Conservation (phyloP, 2,888 invertebrate genomes). For the Nemurella pictetii region DNA sequence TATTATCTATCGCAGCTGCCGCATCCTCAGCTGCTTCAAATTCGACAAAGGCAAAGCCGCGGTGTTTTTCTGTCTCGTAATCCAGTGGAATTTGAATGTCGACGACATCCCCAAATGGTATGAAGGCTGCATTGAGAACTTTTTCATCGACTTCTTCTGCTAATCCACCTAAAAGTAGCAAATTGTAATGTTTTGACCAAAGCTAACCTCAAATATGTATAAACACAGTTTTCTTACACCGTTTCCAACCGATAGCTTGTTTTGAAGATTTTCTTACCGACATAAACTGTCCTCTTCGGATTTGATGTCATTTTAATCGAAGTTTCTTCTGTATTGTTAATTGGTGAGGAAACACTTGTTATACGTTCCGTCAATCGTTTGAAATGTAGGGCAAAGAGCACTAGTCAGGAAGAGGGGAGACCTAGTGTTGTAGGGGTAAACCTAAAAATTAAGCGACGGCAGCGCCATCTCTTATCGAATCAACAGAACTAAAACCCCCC, state of each 20-base stretch:
- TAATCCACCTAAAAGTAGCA: conserved; percentile 63
- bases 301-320: conserved; percentile 57
- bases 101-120: conserved; percentile 98
- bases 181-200: neutral
- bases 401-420: no score
- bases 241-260: neutral
- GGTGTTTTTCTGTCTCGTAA: conserved; percentile 95
- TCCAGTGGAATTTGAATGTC: conserved; percentile 98
- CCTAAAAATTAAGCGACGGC: no score
- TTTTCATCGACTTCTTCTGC: conserved; percentile 97
- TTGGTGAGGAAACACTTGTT: neutral
- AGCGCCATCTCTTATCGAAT: no score
- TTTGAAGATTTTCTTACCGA: conserved; percentile 55
- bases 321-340: neutral
- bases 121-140: conserved; percentile 92
- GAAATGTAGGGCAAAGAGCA: no score
- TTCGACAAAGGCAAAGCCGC: conserved; percentile 99
- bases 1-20: conserved; percentile 98
- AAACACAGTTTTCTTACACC: neutral
- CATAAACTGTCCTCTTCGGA: conserved; percentile 81
- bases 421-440: no score
- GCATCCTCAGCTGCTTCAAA: conserved; percentile 98
- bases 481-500: no score
- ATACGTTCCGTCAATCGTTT: no score
- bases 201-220: neutral